Conservation (phyloP, 1,140 invertebrate genomes). For the Drosophila seguyi region DNA sequence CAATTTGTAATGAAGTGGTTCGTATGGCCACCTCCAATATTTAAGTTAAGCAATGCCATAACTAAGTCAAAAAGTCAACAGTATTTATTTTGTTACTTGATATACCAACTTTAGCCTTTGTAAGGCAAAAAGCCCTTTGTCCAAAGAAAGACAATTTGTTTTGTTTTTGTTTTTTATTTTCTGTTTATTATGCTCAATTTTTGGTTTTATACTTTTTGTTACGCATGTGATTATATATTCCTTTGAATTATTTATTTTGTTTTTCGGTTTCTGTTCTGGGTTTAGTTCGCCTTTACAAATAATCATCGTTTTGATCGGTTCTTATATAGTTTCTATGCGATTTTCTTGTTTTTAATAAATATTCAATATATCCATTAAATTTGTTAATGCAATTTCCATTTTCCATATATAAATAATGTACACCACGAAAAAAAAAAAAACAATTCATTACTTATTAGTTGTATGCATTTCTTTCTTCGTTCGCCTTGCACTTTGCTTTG, state of each 20-base stretch:
- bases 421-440: constrained; percentile 67
- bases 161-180: constrained; percentile 12
- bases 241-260: constrained; percentile 52
- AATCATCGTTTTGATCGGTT: constrained; percentile 56
- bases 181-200: constrained; percentile 75
- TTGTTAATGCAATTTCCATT: constrained; percentile 54
- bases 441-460: constrained; percentile 57
- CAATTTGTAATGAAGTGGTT: too few species aligned
- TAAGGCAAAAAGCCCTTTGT: too few species aligned
- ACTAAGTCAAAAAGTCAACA: too few species aligned
- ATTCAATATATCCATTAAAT: constrained; percentile 66
- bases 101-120: too few species aligned
- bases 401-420: constrained; percentile 74
- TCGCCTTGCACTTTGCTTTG: constrained; percentile 24
- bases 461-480: constrained; percentile 34
- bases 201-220: constrained; percentile 69
- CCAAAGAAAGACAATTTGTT: too few species aligned
- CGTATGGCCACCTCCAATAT: too few species aligned
- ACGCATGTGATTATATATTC: constrained; percentile 78
- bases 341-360: constrained; percentile 65
- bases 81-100: too few species aligned
- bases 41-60: too few species aligned
- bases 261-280: constrained; percentile 36
- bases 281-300: constrained; percentile 70
- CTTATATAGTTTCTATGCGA: constrained; percentile 76